Percentiles rank a stretch among this genome's conserved stretches.
Conservation (phyloP, 2,888 invertebrate species). For the Watsonalla cultraria region DNA sequence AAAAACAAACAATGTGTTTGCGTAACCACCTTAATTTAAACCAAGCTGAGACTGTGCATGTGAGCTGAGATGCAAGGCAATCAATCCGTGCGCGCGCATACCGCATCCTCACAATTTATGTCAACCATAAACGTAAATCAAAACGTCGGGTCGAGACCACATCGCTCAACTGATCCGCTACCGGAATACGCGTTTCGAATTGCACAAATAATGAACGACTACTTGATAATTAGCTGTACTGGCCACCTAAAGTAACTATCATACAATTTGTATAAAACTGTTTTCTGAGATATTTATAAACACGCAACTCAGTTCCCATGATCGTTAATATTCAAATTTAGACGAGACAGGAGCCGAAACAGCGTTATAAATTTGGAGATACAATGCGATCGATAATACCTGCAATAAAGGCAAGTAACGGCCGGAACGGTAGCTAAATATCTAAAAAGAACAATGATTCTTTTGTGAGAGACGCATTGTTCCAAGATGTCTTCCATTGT, state of each 20-base stretch:
- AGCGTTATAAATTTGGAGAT: conserved; percentile 59
- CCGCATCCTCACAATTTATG: conserved; percentile 43
- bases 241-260: background rate
- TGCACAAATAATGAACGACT: conserved; percentile 19
- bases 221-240: conserved; percentile 15
- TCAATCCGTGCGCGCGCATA: conserved; percentile 17
- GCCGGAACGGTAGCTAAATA: conserved; percentile 71
- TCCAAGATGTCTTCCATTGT: conserved; percentile 50
- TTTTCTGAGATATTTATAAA: conserved; percentile 9
- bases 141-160: conserved; percentile 15
- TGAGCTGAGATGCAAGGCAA: conserved; percentile 16
- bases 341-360: conserved; percentile 50
- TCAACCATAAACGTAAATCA: conserved; percentile 48
- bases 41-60: conserved; percentile 5
- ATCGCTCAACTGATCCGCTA: conserved; percentile 20
- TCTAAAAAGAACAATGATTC: conserved; percentile 60
- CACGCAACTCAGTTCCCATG: conserved; percentile 56
- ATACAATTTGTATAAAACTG: background rate
- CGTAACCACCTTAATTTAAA: background rate
- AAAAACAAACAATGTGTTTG: conserved; percentile 3
- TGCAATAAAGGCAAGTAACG: conserved; percentile 59
- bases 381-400: conserved; percentile 73
- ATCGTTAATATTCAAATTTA: conserved; percentile 61
- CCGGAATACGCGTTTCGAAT: conserved; percentile 12
- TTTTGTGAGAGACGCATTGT: conserved; percentile 50